These are phyloP conservation scores for Dendrocincla fuliginosa DNA, from an alignment of 2,797 vertebrate species.

Conservation along the genomic window DNA sequence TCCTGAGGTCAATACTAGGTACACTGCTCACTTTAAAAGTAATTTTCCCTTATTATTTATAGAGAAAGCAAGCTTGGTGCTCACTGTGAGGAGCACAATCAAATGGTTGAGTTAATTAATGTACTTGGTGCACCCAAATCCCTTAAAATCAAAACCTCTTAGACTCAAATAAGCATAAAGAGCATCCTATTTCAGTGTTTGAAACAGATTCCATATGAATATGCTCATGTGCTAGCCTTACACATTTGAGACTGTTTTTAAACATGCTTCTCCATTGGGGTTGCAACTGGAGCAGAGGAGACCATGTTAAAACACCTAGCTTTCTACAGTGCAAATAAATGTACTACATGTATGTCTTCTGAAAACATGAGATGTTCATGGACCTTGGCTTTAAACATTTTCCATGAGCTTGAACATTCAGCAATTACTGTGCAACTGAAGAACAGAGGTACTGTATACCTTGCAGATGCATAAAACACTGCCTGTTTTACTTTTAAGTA, in stretches of 20 bases:
- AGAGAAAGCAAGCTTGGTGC: not conserved
- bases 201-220: not conserved
- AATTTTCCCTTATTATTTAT: not conserved
- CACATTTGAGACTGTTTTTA: not conserved
- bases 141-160: not conserved
- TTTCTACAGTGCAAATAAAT: not conserved
- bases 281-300: not conserved
- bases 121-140: not conserved
- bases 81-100: not conserved
- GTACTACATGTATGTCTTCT: accelerated
- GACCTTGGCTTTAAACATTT: not conserved
- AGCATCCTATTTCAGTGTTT: not conserved
- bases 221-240: not conserved
- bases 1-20: not conserved
- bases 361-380: not conserved
- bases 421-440: not conserved
- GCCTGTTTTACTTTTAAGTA: not conserved
- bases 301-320: not conserved
- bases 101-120: not conserved
- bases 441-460: not conserved
- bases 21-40: not conserved
- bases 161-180: not conserved
- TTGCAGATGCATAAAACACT: not conserved
- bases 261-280: accelerated
- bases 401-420: not conserved